Conservation (phyloP, 2,888 invertebrate genomes). For the Branchinecta sandiegonensis region DNA sequence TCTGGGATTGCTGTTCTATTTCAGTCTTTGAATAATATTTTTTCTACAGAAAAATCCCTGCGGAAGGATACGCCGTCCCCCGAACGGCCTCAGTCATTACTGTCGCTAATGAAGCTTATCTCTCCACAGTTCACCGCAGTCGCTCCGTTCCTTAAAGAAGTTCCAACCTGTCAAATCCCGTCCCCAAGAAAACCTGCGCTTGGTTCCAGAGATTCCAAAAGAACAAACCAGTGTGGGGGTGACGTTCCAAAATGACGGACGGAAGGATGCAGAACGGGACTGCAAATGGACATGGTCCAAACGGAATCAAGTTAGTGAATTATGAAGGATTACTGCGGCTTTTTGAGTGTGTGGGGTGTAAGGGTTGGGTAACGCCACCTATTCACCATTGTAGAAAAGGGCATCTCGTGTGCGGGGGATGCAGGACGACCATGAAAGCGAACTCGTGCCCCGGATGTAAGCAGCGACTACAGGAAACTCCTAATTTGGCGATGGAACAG, state of each 20-base stretch:
- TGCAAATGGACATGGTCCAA: not conserved
- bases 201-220: not conserved
- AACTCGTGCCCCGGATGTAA: slow-evolving; percentile 26
- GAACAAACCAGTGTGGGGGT: not conserved
- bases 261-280: not conserved
- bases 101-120: too few relatives aligned
- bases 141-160: slow-evolving; percentile 14
- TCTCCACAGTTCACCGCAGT: not conserved
- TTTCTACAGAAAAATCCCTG: too few relatives aligned
- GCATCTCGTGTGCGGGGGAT: slow-evolving; percentile 26
- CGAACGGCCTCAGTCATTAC: too few relatives aligned
- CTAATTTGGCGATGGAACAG: slow-evolving; percentile 28
- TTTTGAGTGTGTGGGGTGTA: slow-evolving; percentile 27
- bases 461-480: slow-evolving; percentile 26
- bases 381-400: slow-evolving; percentile 28
- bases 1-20: too few relatives aligned
- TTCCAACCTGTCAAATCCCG: not conserved
- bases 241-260: not conserved
- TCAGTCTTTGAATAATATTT: too few relatives aligned
- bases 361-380: slow-evolving; percentile 26
- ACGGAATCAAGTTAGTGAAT: slow-evolving; percentile 22
- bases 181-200: not conserved
- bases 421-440: slow-evolving; percentile 23
- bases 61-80: too few relatives aligned
- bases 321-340: slow-evolving; percentile 27